Evolutionary conservation across 2,888 invertebrate species (phyloP).

Genomic region (Globia sparganii): DNA sequence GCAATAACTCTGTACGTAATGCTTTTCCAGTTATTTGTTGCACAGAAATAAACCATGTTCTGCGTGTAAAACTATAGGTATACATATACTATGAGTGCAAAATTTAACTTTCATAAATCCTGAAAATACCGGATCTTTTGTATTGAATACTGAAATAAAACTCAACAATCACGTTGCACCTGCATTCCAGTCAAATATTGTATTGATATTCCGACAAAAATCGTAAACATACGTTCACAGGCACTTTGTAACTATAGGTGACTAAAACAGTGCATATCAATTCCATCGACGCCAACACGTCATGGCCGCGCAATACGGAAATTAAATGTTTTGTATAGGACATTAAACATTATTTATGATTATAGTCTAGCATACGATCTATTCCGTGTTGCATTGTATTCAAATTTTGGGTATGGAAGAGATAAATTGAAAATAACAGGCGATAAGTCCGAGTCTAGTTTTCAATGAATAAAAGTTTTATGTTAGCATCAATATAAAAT

Average conservation of each 20-base stretch:
- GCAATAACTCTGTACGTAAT: background rate
- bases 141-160: conserved; percentile 17
- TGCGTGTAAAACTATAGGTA: background rate
- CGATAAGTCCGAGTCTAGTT: background rate
- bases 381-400: conserved; percentile 50
- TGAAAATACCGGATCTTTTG: conserved; percentile 20
- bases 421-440: conserved; percentile 31
- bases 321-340: conserved; percentile 81
- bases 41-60: background rate
- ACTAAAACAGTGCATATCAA: conserved; percentile 70
- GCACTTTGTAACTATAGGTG: conserved; percentile 28
- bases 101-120: background rate
- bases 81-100: background rate
- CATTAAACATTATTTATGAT: conserved; percentile 81
- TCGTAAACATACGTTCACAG: conserved; percentile 5
- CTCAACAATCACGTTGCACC: background rate
- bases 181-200: background rate
- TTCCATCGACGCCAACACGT: conserved; percentile 64
- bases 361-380: conserved; percentile 60
- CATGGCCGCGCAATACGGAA: conserved; percentile 76
- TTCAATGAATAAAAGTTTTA: background rate
- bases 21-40: background rate
- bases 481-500: background rate
- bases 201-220: conserved; percentile 26
- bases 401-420: conserved; percentile 24